Evolutionary conservation across 2,113 vertebrate genomes (phyloP).

Genomic region (Amphiprion percula): DNA sequence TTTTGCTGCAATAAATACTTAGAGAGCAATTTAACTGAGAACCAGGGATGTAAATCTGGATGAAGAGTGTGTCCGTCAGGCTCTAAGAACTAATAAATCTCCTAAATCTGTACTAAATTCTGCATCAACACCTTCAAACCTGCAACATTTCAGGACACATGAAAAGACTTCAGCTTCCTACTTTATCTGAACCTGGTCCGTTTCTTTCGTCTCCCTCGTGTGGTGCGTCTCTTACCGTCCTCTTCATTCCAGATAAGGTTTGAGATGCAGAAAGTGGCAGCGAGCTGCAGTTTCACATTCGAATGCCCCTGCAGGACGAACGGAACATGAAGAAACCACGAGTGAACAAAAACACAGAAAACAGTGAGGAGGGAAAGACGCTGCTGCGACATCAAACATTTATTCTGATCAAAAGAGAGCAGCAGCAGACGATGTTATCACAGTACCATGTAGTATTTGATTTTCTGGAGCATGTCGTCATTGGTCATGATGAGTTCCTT

Average conservation of each 20-base stretch:
- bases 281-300: slow-evolving; percentile 96
- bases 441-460: slow-evolving; percentile 97
- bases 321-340: neutral
- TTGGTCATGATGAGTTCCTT: slow-evolving; percentile 99
- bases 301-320: slow-evolving; percentile 91
- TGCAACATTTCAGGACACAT: no score
- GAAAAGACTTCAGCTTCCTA: neutral
- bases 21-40: no score
- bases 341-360: neutral
- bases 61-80: no score
- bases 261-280: slow-evolving; percentile 97
- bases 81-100: no score
- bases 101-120: no score
- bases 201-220: neutral
- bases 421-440: neutral
- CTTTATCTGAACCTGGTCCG: neutral
- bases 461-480: slow-evolving; percentile 98
- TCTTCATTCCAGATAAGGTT: slow-evolving; percentile 99
- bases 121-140: no score
- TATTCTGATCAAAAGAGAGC: neutral
- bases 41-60: no score
- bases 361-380: no score
- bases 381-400: neutral
- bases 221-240: slow-evolving; percentile 88
- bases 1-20: no score